phyloP scores from a whole-genome alignment of 2,113 vertebrate genomes.

The Perca schrenkii region DNA sequence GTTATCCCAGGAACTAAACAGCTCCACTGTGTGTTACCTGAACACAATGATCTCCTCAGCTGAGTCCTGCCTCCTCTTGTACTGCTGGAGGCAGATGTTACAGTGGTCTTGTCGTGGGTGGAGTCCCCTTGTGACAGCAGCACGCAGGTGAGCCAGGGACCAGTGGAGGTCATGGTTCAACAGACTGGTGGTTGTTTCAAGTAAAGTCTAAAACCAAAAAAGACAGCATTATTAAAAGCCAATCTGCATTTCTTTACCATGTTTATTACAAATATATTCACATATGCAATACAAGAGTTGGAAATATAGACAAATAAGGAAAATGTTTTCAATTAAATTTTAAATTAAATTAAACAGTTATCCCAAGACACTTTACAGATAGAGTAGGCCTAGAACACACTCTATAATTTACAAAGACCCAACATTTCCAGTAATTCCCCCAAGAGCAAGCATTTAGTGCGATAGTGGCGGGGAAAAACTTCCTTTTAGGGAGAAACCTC shows the following conservation, averaged over 20 bases:
- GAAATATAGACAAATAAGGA: no score
- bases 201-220: conserved; percentile 86
- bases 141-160: conserved; percentile 95
- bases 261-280: neutral
- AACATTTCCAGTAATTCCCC: no score
- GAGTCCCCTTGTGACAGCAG: conserved; percentile 91
- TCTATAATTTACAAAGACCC: no score
- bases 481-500: no score
- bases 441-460: no score
- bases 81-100: conserved; percentile 95
- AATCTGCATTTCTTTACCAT: neutral
- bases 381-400: no score
- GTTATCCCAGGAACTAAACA: neutral
- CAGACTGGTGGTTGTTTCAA: conserved; percentile 96
- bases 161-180: conserved; percentile 97
- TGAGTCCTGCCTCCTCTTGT: conserved; percentile 91
- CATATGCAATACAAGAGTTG: neutral
- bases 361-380: no score
- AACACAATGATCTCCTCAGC: conserved; percentile 95
- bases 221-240: neutral
- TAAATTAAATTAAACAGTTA: no score
- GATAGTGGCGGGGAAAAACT: no score
- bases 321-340: no score
- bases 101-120: conserved; percentile 96
- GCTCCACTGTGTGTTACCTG: conserved; percentile 84